Base-by-base conservation (phyloP, 2,113 vertebrate genomes). In the Xenopus borealis region DNA sequence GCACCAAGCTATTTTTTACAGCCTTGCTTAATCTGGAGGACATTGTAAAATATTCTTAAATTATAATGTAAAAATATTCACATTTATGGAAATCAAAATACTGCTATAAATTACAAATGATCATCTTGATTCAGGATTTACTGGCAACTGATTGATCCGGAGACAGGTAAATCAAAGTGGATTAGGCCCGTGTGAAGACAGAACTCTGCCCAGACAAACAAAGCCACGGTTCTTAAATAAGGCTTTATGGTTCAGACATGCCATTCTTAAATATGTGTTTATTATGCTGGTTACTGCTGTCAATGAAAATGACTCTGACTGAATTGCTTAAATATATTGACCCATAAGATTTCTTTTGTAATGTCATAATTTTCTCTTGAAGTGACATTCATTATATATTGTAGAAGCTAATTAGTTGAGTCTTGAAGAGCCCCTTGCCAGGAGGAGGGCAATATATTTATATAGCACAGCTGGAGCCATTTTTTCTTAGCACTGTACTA, bases 241-340 rank as follows among this genome's bases (percentile, higher is more conserved):
- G 75, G 78, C 81, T 82, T 83, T 84, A 81, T 85, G 83, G 80
- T 75, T 83, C 81, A 83, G 82, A 75, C 67, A 79, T 83, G 80
- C 78, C 69, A 80, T 82, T 86, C 81, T 70, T 83, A 85, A 86
- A 83, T 66, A 81, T 82, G 78, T 81, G 81, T 86, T 81, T 82
- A 78, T 86, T 79, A 80, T 82, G 83, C 85, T 79, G 79, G 83
- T 83, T 86, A 83, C 82, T 79, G 80, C 85, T 81, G 71, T 81
- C 72, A 78, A 78, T 65, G 78, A 82, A 84, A 84, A 82, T 74
- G 77, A 83, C 80, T 79, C 83, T 86, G 82, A 82, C 80, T 83
- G 68, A 71, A 55, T 72, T 50, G 40, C 67, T 76, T 67, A 69
- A 81, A 82, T 82, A 71, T 75, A 84, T 78, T 82, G 81, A 84